A percentile compares a stretch with the other conserved stretches of the same genome.
Conservation (phyloP, 2,113 vertebrate species). For the Microtus ochrogaster region DNA sequence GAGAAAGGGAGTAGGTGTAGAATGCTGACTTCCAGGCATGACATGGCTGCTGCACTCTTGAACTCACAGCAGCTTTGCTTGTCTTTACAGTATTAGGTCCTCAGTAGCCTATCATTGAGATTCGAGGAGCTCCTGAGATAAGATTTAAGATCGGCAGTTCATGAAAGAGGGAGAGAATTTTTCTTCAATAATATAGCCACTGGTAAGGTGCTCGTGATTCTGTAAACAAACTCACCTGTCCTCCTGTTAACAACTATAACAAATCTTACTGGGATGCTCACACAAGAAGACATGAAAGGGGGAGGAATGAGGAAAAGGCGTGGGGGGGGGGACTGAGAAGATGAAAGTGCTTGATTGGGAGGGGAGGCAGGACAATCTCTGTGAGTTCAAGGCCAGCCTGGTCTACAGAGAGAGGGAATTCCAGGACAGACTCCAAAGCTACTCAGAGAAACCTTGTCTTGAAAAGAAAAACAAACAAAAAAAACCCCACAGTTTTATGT, state of each 20-base stretch:
- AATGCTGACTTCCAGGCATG: neutral
- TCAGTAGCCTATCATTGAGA: neutral
- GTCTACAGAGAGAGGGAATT: too few relatives aligned
- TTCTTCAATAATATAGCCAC: neutral
- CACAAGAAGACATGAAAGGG: neutral
- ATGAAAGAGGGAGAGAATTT: neutral
- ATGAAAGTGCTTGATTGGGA: neutral
- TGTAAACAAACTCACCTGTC: neutral
- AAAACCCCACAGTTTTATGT: neutral
- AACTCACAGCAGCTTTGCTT: neutral
- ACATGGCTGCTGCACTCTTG: neutral
- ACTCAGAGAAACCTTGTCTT: too few relatives aligned
- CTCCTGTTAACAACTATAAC: neutral
- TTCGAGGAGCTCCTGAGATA: neutral
- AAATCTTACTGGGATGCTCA: neutral
- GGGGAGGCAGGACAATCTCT: too few relatives aligned
- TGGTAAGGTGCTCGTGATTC: neutral
- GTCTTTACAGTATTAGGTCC: neutral
- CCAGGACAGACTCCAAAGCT: too few relatives aligned
- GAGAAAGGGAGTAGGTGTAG: neutral
- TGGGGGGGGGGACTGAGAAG: neutral
- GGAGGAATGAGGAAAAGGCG: neutral
- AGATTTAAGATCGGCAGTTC: neutral
- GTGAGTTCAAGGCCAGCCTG: too few relatives aligned
- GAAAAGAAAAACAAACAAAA: too few relatives aligned